A percentile compares a stretch with the other conserved stretches of the same genome.
Conservation (phyloP, 2,797 vertebrate genomes). For the Clarias platycephalus region DNA sequence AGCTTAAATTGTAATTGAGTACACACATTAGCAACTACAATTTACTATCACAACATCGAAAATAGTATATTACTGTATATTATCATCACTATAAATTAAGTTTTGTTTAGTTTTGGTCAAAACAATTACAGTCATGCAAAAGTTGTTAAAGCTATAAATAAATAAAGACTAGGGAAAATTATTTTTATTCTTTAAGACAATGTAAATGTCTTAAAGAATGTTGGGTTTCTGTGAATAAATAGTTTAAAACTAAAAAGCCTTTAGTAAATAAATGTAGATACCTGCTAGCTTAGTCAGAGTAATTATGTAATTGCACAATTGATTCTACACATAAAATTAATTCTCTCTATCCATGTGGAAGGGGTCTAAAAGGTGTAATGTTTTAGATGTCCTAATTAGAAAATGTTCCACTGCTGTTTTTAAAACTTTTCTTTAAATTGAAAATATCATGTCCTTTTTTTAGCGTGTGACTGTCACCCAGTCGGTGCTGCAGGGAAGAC, state of each 20-base stretch:
- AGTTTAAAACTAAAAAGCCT: not conserved
- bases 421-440: not conserved
- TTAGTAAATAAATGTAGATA: not conserved
- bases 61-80: too few species aligned
- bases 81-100: too few species aligned
- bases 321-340: not conserved
- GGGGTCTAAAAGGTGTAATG: not conserved
- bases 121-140: not conserved
- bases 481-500: constrained; percentile 95
- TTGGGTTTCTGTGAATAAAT: not conserved
- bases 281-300: not conserved
- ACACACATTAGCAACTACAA: not conserved
- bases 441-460: constrained; percentile 45
- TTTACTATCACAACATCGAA: too few species aligned
- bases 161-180: not conserved
- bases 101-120: too few species aligned
- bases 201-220: too few species aligned
- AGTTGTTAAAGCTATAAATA: not conserved
- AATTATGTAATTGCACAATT: not conserved
- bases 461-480: constrained; percentile 94
- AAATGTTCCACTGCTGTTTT: not conserved
- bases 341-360: not conserved
- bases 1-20: not conserved
- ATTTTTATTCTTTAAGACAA: not conserved
- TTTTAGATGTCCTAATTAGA: not conserved